Conservation (phyloP, 2,888 invertebrate genomes). For the Drosophila formosana region DNA sequence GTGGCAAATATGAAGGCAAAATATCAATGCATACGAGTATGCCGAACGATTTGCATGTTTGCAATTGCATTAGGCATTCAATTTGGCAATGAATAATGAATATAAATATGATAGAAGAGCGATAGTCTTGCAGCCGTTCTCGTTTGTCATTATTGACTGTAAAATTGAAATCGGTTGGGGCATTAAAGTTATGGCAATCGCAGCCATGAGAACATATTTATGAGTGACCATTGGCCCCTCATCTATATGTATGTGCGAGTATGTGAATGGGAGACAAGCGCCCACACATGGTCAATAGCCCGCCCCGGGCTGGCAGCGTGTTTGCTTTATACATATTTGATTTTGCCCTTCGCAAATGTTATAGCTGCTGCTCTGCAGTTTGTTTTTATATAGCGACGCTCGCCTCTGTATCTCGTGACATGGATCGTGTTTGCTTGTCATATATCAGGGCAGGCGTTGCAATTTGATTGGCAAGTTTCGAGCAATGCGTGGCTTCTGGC, state of each 20-base stretch:
- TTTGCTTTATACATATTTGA: constrained; percentile 47
- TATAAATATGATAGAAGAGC: neutral
- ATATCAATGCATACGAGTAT: constrained; percentile 22
- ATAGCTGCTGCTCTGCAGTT: constrained; percentile 8
- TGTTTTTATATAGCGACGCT: constrained; percentile 20
- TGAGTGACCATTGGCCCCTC: constrained; percentile 26
- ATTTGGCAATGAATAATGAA: constrained; percentile 23
- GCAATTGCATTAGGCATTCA: neutral
- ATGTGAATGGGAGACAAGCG: neutral
- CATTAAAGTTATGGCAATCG: constrained; percentile 20
- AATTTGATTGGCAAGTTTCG: constrained; percentile 37
- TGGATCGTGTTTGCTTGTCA: constrained; percentile 46
- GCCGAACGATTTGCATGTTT: constrained; percentile 17
- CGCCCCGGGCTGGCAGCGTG: constrained; percentile 19
- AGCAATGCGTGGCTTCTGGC: constrained; percentile 25
- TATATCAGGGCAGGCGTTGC: constrained; percentile 37
- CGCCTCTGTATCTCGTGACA: constrained; percentile 17
- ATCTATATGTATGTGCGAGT: neutral
- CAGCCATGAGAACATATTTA: constrained; percentile 26
- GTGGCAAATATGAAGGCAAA: constrained; percentile 34
- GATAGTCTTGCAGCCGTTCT: neutral
- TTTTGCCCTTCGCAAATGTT: constrained; percentile 26
- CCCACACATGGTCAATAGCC: constrained; percentile 10
- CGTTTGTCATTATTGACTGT: constrained; percentile 13
- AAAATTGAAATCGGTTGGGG: constrained; percentile 19